Evolutionary conservation across 2,797 vertebrate species (phyloP), one percentile per base, ranked within the genome.

Genomic region (Typhlichthys subterraneus): DNA sequence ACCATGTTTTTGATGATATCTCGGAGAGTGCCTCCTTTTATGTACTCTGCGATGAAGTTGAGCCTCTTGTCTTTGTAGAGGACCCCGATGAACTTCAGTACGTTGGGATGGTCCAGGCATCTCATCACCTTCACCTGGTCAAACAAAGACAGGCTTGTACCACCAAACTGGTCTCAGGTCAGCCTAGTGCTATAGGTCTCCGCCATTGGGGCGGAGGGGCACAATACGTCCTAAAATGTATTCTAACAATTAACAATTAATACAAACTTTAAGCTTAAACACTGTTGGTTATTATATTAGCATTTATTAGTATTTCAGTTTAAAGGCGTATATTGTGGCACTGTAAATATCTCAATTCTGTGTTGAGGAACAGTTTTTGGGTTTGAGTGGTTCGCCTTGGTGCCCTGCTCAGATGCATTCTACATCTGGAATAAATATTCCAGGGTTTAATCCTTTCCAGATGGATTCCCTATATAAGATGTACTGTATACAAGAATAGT

Each of bases 51-150:
- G 60, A 99, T 98, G 88, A 99, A 98, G 89, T 99, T 99, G 72
- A 99, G 93, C 63, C 97, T 92, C 87, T 97, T 98, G 90, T 99
- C 97, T 78, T 99, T 99, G 83, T 98, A 99, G 55, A 99, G 95
- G 59, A 99, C 97, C 0, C 97, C 97, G 0, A 99, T 99, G 84
- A 99, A 99, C 87, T 91, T 95, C 53, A 99, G 95, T 65, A 99
- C 97, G 0, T 99, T 98, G 14, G 97, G 97, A 72, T 99, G 97
- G 57, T 99, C 97, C 72, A 99, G 85, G 70, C 96, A 98, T 6
- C 97, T 93, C 97, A 99, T 98, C 73, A 99, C 97, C 80, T 99
- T 99, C 71, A 99, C 97, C 97, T 99, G 81, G 60, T 1, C 53
- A 66, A 14, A 80, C 31, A 73, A 8, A 1, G 2, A 4, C 33